Percentiles rank a stretch among this genome's conserved stretches.
Conservation (phyloP, 2,888 invertebrate species). For the Alloscopus bannaensis region DNA sequence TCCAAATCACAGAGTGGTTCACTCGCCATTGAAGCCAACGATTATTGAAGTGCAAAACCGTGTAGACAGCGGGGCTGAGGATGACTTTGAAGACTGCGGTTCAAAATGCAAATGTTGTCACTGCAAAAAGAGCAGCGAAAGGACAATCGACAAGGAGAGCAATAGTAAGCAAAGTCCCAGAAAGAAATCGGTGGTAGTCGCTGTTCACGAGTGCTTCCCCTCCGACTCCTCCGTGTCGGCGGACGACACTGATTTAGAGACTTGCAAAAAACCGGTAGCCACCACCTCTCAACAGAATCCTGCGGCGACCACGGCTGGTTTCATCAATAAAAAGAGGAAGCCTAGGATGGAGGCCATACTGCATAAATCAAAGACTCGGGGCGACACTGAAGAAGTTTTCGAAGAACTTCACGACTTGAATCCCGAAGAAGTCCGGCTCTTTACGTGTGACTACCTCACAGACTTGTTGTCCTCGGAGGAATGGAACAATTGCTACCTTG, state of each 20-base stretch:
- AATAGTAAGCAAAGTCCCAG: too few relatives aligned
- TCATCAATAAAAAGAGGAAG: slow-evolving; percentile 16
- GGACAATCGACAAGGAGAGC: background rate
- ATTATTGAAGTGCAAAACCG: too few relatives aligned
- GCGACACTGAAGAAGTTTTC: slow-evolving; percentile 31
- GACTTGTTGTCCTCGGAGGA: slow-evolving; percentile 30
- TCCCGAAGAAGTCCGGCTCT: slow-evolving; percentile 30
- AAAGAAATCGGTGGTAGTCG: slow-evolving; percentile 32
- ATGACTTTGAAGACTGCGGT: slow-evolving; percentile 2
- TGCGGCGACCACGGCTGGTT: background rate
- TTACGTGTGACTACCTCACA: slow-evolving; percentile 25
- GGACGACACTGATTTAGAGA: slow-evolving; percentile 1
- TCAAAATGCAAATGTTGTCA: slow-evolving; percentile 13
- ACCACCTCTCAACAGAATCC: slow-evolving; percentile 10
- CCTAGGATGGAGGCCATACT: slow-evolving; percentile 18
- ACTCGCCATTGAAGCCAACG: slow-evolving; percentile 16
- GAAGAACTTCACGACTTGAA: slow-evolving; percentile 33
- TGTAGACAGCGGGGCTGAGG: background rate
- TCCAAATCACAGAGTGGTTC: slow-evolving; percentile 20
- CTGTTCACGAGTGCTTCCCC: slow-evolving; percentile 46
- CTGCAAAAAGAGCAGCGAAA: background rate
- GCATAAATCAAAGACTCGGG: slow-evolving; percentile 10
- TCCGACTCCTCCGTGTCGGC: slow-evolving; percentile 37
- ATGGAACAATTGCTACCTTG: slow-evolving; percentile 28
- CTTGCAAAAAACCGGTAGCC: slow-evolving; percentile 6